Conservation (phyloP, 2,797 vertebrate genomes). For the Periophthalmus magnuspinnatus region DNA sequence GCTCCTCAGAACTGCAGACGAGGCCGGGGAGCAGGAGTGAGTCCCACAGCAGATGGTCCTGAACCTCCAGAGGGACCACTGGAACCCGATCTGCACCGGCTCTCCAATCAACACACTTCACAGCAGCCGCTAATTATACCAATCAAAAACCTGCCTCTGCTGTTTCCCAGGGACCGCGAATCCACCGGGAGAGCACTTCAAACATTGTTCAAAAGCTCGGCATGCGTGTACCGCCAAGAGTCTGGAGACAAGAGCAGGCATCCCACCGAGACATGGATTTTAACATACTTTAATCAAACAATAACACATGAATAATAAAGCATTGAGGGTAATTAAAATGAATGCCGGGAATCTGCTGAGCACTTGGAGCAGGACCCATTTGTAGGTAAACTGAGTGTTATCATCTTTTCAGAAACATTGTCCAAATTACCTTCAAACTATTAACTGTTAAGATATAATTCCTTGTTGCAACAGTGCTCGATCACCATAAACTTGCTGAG, state of each 20-base stretch:
- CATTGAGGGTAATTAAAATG: neutral
- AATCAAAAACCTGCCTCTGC: conserved; percentile 6
- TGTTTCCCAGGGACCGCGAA: conserved; percentile 2
- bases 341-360: neutral
- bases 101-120: conserved; percentile 15
- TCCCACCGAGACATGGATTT: neutral
- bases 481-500: too few relatives aligned
- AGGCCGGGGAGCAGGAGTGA: neutral
- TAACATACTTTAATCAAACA: conserved; percentile 10
- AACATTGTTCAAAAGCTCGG: conserved; percentile 9
- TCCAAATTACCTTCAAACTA: too few relatives aligned
- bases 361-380: neutral
- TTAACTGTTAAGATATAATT: too few relatives aligned
- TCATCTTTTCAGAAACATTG: too few relatives aligned
- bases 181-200: conserved; percentile 7
- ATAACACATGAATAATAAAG: neutral
- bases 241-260: neutral
- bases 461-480: too few relatives aligned
- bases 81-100: conserved; percentile 7
- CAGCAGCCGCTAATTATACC: conserved; percentile 8
- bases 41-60: conserved; percentile 12
- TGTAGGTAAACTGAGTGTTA: neutral
- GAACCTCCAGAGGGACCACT: conserved; percentile 4
- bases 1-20: neutral
- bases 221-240: neutral